Conservation (phyloP, 2,888 invertebrate species). For the Crepidodera aurea region DNA sequence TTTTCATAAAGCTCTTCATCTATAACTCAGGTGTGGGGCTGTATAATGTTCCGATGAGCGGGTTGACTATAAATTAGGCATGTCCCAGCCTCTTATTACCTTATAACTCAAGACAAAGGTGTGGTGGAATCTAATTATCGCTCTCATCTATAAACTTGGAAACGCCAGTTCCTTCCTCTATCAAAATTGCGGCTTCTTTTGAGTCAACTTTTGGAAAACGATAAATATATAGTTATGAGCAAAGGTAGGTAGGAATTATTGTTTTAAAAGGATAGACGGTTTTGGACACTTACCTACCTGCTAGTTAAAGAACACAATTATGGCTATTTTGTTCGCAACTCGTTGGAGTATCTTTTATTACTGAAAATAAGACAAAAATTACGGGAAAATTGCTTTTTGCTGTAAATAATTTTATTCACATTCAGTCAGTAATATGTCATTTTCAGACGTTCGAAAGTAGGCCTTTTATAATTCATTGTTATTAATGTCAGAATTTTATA, state of each 20-base stretch:
- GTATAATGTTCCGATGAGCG: constrained; percentile 51
- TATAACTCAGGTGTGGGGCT: constrained; percentile 42
- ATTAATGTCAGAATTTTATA: no score
- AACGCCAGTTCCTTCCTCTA: constrained; percentile 38
- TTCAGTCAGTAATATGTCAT: no score
- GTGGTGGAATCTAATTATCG: constrained; percentile 62
- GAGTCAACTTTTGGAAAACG: constrained; percentile 21
- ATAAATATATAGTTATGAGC: constrained; percentile 20
- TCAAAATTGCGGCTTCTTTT: constrained; percentile 29
- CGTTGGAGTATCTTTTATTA: no score
- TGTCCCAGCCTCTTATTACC: constrained; percentile 61
- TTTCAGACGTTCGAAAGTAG: no score
- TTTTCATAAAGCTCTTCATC: constrained; percentile 50
- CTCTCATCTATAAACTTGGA: constrained; percentile 55
- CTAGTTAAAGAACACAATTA: neutral
- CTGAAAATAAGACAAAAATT: no score
- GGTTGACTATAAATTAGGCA: constrained; percentile 61
- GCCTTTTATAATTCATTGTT: no score
- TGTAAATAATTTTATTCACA: no score
- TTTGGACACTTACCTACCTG: constrained; percentile 4
- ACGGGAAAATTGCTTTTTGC: no score
- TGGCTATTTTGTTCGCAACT: neutral
- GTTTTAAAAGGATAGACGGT: neutral
- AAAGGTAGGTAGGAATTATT: constrained; percentile 13
- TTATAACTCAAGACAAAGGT: constrained; percentile 62